Conservation (phyloP, 2,797 vertebrate species). For the Falco rusticolus region DNA sequence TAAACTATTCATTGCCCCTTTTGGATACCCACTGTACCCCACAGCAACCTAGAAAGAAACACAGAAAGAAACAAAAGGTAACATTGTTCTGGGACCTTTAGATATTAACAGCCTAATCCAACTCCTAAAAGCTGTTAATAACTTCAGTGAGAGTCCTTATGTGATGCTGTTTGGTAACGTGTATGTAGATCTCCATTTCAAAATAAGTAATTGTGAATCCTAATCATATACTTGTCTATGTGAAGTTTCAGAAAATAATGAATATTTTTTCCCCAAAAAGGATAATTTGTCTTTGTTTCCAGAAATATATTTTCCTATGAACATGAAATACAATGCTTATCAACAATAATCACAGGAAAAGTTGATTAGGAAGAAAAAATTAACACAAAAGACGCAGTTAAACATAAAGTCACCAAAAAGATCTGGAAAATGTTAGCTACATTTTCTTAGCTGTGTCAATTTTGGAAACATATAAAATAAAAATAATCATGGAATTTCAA, state of each 20-base stretch:
- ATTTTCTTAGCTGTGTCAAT: not conserved
- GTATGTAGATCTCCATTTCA: not conserved
- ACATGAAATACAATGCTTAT: not conserved
- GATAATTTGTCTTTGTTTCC: not conserved
- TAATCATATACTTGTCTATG: not conserved
- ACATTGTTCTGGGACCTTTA: not conserved
- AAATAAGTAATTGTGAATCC: not conserved
- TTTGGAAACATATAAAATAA: not conserved
- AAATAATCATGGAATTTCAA: not conserved
- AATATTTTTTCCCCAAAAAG: not conserved
- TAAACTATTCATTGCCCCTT: not conserved
- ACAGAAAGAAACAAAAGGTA: not conserved
- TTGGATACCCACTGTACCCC: conserved; percentile 33
- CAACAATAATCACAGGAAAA: not conserved
- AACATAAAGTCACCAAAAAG: not conserved
- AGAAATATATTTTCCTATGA: not conserved
- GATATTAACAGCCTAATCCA: not conserved
- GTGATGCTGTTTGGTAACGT: not conserved
- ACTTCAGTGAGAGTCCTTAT: not conserved
- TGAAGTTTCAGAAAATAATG: not conserved
- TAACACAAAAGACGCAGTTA: not conserved
- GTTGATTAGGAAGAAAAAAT: not conserved
- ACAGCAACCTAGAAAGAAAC: not conserved
- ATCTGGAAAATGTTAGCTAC: not conserved
- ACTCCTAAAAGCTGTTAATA: not conserved